Base-by-base conservation (phyloP, 2,888 invertebrate genomes). In the Machimus rusticus region DNA sequence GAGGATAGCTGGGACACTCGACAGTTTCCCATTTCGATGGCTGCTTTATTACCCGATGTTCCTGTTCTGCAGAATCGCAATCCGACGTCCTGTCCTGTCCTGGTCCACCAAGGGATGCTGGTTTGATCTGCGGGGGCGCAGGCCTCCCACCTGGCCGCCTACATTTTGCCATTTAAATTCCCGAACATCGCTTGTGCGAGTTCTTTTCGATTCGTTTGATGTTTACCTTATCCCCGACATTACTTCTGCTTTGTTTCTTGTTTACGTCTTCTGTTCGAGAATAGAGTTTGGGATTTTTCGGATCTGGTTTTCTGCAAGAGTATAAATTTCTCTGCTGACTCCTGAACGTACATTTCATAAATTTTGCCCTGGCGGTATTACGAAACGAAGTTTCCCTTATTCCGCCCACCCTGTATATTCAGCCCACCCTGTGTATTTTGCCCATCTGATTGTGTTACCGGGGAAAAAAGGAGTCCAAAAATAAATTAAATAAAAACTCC, bases 41-140 rank as follows among this genome's bases (percentile, higher is more conserved):
- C 23, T 82, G 82, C 57, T 82, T 55, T 82, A 82, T 82, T 82
- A 66, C 57, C 66, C 57, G 82, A 82, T 66, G 66, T 82, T 39
- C 82, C 57, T 37, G 37, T 57, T 82, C 31, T 79, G 57, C 31
- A 57, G 82, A 8, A n/a, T 76, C 76, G 76, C 14, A 37, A 37
- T 31, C 19, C 19, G 9, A n/a, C 3, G 14, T 23, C 1, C 34
- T 23, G 16, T 16, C 31, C 74, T 0, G 14, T 23, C 1, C 34
- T 23, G 16, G 34, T 74, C 74, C 34, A 31, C 34, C 28, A 23
- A 34, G 34, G 5, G 74, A 74, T 16, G 74, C 28, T 31, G 34
- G 5, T 74, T 74, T 28, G 16, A 31, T n/a, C 31, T 74, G 1
- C 28, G 34, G 34, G 34, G 28, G n/a, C 5, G 57, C 8, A 66